These are phyloP conservation scores for Nasua narica DNA, from an alignment of 2,797 vertebrate genomes.

Conservation along the genomic window DNA sequence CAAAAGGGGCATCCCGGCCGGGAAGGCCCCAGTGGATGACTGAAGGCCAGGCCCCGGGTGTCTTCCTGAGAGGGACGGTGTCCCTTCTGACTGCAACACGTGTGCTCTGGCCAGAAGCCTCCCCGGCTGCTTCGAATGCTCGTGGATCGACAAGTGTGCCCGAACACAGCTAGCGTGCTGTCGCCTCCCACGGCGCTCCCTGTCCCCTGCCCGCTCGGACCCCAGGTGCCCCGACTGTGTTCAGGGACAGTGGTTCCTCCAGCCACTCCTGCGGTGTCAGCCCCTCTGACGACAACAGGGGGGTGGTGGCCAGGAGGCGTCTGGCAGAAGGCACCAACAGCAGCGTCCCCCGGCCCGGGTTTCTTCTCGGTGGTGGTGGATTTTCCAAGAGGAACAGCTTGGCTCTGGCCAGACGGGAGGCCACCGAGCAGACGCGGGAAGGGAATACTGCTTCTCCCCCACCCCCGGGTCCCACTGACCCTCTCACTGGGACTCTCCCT, in stretches of 20 bases:
- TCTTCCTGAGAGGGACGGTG: slow-evolving; percentile 59
- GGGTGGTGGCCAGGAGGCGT: neutral
- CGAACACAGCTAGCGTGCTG: neutral
- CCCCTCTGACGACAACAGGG: neutral
- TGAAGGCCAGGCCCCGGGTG: slow-evolving; percentile 85
- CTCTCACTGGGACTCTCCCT: neutral
- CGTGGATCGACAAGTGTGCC: neutral
- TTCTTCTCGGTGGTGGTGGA: neutral
- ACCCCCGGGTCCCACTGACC: too few relatives aligned
- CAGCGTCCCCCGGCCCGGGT: neutral
- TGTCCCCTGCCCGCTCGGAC: neutral
- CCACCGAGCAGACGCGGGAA: neutral
- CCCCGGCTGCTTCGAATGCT: neutral
- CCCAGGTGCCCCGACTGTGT: neutral
- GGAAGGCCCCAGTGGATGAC: slow-evolving; percentile 76
- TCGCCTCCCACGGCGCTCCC: too few relatives aligned
- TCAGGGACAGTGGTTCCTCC: slow-evolving; percentile 77
- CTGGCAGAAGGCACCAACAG: neutral
- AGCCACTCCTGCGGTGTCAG: slow-evolving; percentile 85
- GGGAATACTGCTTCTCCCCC: neutral
- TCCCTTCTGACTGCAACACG: neutral
- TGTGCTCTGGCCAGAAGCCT: neutral
- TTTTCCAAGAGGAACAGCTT: neutral
- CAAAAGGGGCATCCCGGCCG: neutral
- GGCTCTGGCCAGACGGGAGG: neutral